Base-by-base conservation (phyloP, 2,888 invertebrate species). In the Tubulanus polymorphus region DNA sequence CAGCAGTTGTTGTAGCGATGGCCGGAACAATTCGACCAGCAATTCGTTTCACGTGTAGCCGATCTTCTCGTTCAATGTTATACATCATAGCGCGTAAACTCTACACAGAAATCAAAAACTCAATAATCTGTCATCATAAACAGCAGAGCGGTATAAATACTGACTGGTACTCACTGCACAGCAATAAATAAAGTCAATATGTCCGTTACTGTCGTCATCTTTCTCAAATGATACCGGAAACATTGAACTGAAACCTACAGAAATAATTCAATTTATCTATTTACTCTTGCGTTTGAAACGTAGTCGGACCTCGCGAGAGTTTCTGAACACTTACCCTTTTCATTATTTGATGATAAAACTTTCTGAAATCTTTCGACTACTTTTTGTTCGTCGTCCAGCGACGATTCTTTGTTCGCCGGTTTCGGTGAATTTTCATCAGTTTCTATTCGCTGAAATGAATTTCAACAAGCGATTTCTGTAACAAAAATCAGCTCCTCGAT, bases 1-100 rank as follows among this genome's bases (percentile, higher is more conserved):
- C 70, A 20, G 79, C 79, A 10, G 80, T 80, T n/a, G 80, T 80
- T 2, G 80, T 80, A 49, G 79, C 80, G 37, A 80, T 80, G 54
- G 80, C 80, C 3, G 80, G 80, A 5, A 79, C 75, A 41, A 80
- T 80, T 27, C 72, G 66, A 2, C 80, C 80, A n/a, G 80, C 79
- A 18, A 80, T 79, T 25, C 72, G 66, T 59, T 78, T 75, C 18
- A 73, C 70, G 59, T 73, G 75, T 47, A 76, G 64, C 37, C 76
- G 63, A 56, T 79, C 78, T 29, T 67, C 69, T 18, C 52, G 60
- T 51, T 75, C 76, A 51, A 80, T 76, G 54, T 63, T 66, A 63
- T 80, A 80, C 76, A 78, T 79, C 49, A 55, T 54, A 1, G 73
- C 79, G 48, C 80, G 62, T 47, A 80, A 65, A 62, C 79, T 80